Evolutionary conservation across 2,888 invertebrate genomes (phyloP).

Genomic region (Chaetogeoica ovagalla): DNA sequence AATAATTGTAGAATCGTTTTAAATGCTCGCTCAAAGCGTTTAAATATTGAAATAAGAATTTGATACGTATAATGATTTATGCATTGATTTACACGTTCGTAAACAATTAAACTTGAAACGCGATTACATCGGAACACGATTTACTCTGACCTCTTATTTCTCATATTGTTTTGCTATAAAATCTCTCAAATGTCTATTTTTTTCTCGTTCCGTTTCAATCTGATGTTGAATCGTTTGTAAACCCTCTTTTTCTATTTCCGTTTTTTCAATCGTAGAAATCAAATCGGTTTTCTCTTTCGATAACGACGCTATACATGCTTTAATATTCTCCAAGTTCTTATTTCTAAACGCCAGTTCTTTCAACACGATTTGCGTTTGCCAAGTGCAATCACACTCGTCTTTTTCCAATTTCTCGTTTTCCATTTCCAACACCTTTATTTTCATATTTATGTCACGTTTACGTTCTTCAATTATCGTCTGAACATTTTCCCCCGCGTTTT

Average conservation of each 20-base stretch:
- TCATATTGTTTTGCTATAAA: slow-evolving; percentile 17
- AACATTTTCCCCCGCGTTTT: neutral
- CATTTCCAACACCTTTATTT: slow-evolving; percentile 4
- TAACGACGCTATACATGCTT: neutral
- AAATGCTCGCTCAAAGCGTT: too few species aligned
- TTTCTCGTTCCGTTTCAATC: neutral
- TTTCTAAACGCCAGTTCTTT: slow-evolving; percentile 6
- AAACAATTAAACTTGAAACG: too few species aligned
- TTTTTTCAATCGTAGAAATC: slow-evolving; percentile 13
- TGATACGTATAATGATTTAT: too few species aligned
- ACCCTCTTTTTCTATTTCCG: slow-evolving; percentile 13
- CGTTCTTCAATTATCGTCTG: neutral
- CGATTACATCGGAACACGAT: too few species aligned
- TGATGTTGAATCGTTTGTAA: neutral
- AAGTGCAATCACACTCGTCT: neutral
- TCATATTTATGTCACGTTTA: neutral
- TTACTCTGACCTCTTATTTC: too few species aligned
- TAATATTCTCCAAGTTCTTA: slow-evolving; percentile 1
- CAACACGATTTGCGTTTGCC: slow-evolving; percentile 14
- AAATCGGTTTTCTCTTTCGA: slow-evolving; percentile 34
- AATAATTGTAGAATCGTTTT: too few species aligned
- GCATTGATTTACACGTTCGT: too few species aligned
- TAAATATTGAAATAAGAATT: too few species aligned
- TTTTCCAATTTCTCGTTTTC: slow-evolving; percentile 22
- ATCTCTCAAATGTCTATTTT: slow-evolving; percentile 22